Evolutionary conservation across 2,888 invertebrate species (phyloP), one percentile per base, ranked within the genome.

Genomic region (Apoderus coryli): DNA sequence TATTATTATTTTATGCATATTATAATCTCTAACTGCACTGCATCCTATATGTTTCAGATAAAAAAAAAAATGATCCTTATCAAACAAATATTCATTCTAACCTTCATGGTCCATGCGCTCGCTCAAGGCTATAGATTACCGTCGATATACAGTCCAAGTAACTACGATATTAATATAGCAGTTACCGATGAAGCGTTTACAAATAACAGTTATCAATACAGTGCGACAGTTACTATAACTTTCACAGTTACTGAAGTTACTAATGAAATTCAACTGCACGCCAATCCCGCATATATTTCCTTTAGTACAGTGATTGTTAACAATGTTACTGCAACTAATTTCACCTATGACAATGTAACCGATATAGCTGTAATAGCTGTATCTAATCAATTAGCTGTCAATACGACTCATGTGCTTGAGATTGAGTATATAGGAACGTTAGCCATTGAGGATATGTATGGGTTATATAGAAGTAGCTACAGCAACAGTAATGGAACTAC

Each of bases 381-480:
- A n/a, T n/a, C n/a, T n/a, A n/a, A n/a, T n/a, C n/a, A n/a, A n/a
- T n/a, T n/a, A n/a, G n/a, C n/a, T n/a, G n/a, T n/a, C n/a, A n/a
- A n/a, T n/a, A n/a, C n/a, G n/a, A n/a, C n/a, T n/a, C n/a, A n/a
- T n/a, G n/a, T n/a, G n/a, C n/a, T n/a, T n/a, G n/a, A n/a, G n/a
- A n/a, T n/a, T n/a, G n/a, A n/a, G n/a, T n/a, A n/a, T n/a, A n/a
- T n/a, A n/a, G n/a, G 29, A 10, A 26, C 29, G 10, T 16, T 45
- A 19, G 38, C 41, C 23, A 39, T 40, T 4, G 16, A 34, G 12
- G 40, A 41, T 15, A 44, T 42, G 43, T 35, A 38, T 14, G 45
- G 45, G 2, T 41, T 43, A 15, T 45, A 45, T 32, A 43, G 38
- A 31, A 45, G 43, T 19, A 38, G 32, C n/a, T 44, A 44, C 27